These are phyloP conservation scores for Chloroceryle amazona DNA, from an alignment of 2,797 vertebrate species.

Conservation along the genomic window DNA sequence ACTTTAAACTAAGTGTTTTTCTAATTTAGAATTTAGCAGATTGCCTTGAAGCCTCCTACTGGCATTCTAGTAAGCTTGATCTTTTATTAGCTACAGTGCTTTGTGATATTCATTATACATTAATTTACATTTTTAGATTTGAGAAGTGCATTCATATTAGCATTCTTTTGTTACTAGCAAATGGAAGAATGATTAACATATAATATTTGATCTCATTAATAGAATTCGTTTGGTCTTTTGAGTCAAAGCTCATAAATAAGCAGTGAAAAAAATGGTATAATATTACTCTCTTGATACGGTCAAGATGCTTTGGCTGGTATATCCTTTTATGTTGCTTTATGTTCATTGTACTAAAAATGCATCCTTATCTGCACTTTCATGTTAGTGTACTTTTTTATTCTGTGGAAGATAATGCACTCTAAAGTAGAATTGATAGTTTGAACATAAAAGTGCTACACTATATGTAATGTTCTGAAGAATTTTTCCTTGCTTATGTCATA, in stretches of 20 bases:
- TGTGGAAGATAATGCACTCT: neutral
- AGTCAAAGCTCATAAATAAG: slow-evolving; percentile 28
- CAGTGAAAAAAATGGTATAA: neutral
- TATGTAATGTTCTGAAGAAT: neutral
- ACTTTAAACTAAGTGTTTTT: slow-evolving; percentile 23
- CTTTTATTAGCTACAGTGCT: slow-evolving; percentile 47
- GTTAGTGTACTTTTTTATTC: slow-evolving; percentile 13
- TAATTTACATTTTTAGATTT: slow-evolving; percentile 52
- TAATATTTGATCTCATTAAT: slow-evolving; percentile 64
- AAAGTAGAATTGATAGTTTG: neutral
- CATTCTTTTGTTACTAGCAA: slow-evolving; percentile 44
- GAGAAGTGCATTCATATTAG: slow-evolving; percentile 60
- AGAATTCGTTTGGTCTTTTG: slow-evolving; percentile 51
- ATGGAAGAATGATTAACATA: slow-evolving; percentile 61
- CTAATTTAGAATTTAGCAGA: slow-evolving; percentile 17
- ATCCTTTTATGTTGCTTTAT: slow-evolving; percentile 16
- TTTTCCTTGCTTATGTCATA: neutral
- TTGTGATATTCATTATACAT: slow-evolving; percentile 39
- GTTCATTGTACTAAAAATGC: slow-evolving; percentile 34
- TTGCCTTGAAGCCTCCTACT: slow-evolving; percentile 19
- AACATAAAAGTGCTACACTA: neutral
- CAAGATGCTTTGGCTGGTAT: neutral
- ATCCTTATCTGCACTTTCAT: slow-evolving; percentile 3
- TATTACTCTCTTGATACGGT: slow-evolving; percentile 3
- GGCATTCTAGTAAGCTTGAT: slow-evolving; percentile 45